A percentile compares a stretch with the other conserved stretches of the same genome.
Conservation (phyloP, 2,113 vertebrate genomes). For the Oryzias woworae region DNA sequence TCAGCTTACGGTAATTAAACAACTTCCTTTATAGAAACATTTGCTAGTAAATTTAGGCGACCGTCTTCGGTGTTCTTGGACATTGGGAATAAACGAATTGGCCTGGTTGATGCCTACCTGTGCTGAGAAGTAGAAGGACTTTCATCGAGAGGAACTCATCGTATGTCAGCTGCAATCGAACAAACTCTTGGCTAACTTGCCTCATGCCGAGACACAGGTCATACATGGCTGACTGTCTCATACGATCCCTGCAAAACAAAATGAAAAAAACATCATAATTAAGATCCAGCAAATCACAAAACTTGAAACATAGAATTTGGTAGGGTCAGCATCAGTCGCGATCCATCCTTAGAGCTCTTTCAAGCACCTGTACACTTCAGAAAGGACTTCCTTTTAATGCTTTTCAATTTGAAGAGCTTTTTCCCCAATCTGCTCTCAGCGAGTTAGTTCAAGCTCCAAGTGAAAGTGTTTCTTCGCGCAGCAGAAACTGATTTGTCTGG, state of each 20-base stretch:
- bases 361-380: too few species aligned
- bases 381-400: too few species aligned
- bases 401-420: too few species aligned
- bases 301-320: background rate
- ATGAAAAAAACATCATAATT: background rate
- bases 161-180: slow-evolving; percentile 94
- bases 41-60: too few species aligned
- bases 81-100: too few species aligned
- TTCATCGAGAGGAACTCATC: slow-evolving; percentile 98
- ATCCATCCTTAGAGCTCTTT: too few species aligned
- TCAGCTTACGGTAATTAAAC: too few species aligned
- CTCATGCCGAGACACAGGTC: slow-evolving; percentile 97
- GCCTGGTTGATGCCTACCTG: slow-evolving; percentile 75
- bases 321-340: background rate
- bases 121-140: slow-evolving; percentile 95
- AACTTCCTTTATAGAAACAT: too few species aligned
- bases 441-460: slow-evolving; percentile 15
- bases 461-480: too few species aligned
- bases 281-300: background rate
- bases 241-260: slow-evolving; percentile 84
- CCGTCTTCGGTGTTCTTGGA: too few species aligned
- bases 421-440: slow-evolving; percentile 8
- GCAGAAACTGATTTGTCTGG: too few species aligned
- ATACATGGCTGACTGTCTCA: slow-evolving; percentile 98
- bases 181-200: slow-evolving; percentile 96